Percentiles rank a stretch among this genome's conserved stretches.
phyloP scores from a whole-genome alignment of 2,797 vertebrate species.

The Platyrinchus mystaceus region DNA sequence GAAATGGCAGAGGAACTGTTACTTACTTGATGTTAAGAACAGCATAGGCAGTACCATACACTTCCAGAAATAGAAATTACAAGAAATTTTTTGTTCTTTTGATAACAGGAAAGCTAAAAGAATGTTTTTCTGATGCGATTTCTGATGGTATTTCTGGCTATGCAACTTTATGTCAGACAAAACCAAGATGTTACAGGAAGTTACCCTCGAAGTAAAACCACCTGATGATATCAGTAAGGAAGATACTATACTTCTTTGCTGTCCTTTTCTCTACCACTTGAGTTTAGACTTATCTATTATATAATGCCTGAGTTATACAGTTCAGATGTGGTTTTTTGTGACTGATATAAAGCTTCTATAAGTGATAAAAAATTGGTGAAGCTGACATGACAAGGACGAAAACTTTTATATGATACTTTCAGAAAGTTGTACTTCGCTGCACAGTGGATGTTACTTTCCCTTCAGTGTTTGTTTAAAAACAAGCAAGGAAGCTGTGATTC shows the following conservation, averaged over 20 bases:
- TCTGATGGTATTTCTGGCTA: background rate
- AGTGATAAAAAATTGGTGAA: background rate
- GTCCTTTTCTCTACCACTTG: background rate
- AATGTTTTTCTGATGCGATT: background rate
- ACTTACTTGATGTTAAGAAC: background rate
- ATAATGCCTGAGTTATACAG: background rate
- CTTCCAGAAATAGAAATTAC: slow-evolving; percentile 11
- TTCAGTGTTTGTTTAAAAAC: background rate
- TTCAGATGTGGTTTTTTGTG: background rate
- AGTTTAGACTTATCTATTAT: background rate
- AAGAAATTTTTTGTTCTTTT: background rate
- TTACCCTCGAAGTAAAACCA: background rate
- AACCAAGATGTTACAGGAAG: background rate
- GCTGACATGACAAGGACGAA: background rate
- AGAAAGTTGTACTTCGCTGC: background rate
- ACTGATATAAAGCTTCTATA: background rate
- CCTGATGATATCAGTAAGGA: background rate
- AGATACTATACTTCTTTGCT: background rate
- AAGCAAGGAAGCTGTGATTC: background rate
- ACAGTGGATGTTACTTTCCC: background rate
- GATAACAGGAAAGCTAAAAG: background rate
- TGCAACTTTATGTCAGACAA: background rate
- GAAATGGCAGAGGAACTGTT: background rate
- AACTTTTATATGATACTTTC: background rate
- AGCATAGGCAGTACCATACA: background rate